Conservation (phyloP, 2,888 invertebrate species). For the Atethmia centrago region DNA sequence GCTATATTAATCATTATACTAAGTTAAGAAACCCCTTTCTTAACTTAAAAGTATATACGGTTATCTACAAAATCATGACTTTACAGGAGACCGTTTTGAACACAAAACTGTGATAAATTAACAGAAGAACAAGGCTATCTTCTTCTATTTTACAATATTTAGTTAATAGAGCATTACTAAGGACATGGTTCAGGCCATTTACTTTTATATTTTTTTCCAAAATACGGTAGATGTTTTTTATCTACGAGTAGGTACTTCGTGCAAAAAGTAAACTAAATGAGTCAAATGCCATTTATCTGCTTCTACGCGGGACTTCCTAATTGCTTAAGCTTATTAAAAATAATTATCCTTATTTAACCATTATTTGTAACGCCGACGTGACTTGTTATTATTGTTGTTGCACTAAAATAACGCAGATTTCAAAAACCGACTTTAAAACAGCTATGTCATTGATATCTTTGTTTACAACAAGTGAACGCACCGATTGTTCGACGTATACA, state of each 20-base stretch:
- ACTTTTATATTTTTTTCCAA: too few species aligned
- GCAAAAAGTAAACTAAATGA: background rate
- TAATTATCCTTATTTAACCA: too few species aligned
- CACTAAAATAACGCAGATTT: background rate
- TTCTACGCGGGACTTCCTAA: background rate
- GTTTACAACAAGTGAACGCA: background rate
- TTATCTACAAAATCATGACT: background rate
- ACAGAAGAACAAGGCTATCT: background rate
- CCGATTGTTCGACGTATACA: background rate
- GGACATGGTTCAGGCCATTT: background rate
- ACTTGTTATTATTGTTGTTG: background rate
- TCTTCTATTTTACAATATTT: background rate
- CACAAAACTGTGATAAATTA: background rate
- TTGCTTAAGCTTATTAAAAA: background rate
- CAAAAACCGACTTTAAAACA: background rate
- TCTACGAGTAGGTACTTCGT: background rate
- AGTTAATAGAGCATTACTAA: background rate
- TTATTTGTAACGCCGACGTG: too few species aligned
- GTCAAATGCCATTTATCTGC: background rate
- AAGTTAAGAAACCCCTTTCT: too few species aligned
- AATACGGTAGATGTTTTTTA: too few species aligned
- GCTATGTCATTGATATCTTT: background rate
- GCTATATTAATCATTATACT: too few species aligned
- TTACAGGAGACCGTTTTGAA: background rate
- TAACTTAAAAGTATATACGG: background rate